These are phyloP conservation scores for Urocolius indicus DNA, from an alignment of 2,113 vertebrate species.

Conservation along the genomic window DNA sequence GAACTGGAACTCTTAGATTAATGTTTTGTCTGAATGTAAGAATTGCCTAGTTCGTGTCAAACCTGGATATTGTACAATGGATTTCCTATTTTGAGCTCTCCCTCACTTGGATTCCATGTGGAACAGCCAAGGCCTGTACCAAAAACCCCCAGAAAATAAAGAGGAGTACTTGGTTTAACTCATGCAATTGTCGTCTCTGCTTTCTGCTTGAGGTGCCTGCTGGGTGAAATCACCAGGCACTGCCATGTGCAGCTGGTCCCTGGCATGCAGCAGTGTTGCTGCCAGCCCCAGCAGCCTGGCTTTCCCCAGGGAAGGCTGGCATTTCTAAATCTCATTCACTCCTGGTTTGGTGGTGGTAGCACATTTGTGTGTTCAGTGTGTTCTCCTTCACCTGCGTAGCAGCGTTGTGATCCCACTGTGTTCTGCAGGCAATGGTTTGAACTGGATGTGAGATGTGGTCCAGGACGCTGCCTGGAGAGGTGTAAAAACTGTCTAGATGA, in stretches of 20 bases:
- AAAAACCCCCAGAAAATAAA: constrained; percentile 45
- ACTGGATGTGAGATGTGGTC: fast-evolving
- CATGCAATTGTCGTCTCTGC: not conserved
- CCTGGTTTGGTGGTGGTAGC: not conserved
- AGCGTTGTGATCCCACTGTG: not conserved
- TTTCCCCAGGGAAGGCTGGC: fast-evolving
- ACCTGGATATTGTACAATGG: not conserved
- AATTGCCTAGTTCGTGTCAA: not conserved
- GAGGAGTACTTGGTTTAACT: not conserved
- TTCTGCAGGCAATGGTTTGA: not conserved
- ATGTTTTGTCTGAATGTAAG: not conserved
- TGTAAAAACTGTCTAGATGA: too few relatives aligned
- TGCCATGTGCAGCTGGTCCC: not conserved
- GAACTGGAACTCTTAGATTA: not conserved
- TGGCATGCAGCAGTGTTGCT: fast-evolving
- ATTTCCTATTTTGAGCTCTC: not conserved
- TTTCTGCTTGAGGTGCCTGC: fast-evolving
- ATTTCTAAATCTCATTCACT: not conserved
- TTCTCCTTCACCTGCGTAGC: fast-evolving
- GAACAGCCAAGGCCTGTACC: not conserved
- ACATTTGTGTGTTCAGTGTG: not conserved
- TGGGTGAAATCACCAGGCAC: not conserved
- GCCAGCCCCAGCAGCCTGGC: not conserved
- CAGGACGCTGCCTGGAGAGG: not conserved
- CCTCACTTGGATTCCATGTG: not conserved